These are phyloP conservation scores for Malaclemys terrapin DNA, from an alignment of 2,113 vertebrate species.

Conservation along the genomic window DNA sequence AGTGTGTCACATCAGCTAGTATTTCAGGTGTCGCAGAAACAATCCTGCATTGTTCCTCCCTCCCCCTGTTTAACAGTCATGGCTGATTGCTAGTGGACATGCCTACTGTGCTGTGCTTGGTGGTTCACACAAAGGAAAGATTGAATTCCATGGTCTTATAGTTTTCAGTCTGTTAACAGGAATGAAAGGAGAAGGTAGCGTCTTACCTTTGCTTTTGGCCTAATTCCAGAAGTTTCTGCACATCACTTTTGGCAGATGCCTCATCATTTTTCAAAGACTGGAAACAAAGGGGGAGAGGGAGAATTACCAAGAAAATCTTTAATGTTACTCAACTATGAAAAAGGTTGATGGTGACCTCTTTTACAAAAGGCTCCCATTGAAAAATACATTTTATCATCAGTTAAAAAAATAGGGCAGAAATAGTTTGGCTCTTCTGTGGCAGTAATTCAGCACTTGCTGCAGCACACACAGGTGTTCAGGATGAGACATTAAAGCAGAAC, in stretches of 20 bases:
- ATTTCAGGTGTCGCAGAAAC: background rate
- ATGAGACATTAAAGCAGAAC: background rate
- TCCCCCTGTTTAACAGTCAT: background rate
- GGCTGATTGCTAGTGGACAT: background rate
- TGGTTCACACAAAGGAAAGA: background rate
- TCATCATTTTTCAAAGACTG: slow-evolving; percentile 94
- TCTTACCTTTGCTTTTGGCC: slow-evolving; percentile 96
- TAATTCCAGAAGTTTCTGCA: slow-evolving; percentile 94
- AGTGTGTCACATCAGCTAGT: background rate
- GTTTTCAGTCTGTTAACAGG: background rate
- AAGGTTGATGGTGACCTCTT: background rate
- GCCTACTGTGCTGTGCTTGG: background rate
- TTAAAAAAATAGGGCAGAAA: background rate
- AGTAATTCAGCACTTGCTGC: background rate
- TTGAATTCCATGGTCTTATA: background rate
- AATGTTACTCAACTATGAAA: slow-evolving; percentile 3
- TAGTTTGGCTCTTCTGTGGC: background rate
- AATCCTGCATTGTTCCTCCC: background rate
- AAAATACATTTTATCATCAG: background rate
- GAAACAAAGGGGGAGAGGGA: slow-evolving; percentile 52
- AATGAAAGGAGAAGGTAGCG: background rate
- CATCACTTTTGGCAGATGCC: slow-evolving; percentile 90
- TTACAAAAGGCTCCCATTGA: background rate
- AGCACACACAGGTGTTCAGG: background rate
- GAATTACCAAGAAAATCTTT: slow-evolving; percentile 34